Base-by-base conservation (phyloP, 2,888 invertebrate species). In the Tetragnatha montana region DNA sequence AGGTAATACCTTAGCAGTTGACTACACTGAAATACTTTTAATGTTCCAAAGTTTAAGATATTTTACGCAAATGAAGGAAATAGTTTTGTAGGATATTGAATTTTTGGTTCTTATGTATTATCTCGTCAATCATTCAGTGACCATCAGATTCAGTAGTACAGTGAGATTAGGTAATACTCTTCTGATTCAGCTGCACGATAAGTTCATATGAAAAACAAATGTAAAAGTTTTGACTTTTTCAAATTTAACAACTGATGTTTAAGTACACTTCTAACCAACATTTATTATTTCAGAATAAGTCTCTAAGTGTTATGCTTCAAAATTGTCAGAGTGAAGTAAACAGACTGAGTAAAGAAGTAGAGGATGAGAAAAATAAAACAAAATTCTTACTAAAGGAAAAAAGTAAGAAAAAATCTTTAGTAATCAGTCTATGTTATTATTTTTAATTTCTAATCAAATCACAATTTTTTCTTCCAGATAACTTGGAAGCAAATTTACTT, bases 301-400 rank as follows among this genome's bases (percentile, higher is more conserved):
- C 82, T 51, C 17, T 78, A 8, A 71, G 70, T 47, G 47, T 49
- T 12, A 60, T 88, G 71, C 49, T 88, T 35, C 49, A 71, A 82
- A 88, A 78, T 71, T 51, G 10, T 60, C 51, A 84, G 8, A 17
- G n/a, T 6, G 70, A 88, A 69, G 50, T 80, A 6, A 60, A 51
- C n/a, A 80, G 51, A 0, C 74, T 84, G 84, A 80, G 74, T 19
- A 12, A 71, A 47, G 84, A 83, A 21, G 10, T 83, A 51, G 79
- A 83, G n/a, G 79, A 80, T 68, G 79, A 83, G 68, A 83, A n/a
- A 12, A 88, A 51, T 8, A 83, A 80, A 69, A 17, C 47, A 19
- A 35, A 21, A 35, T 19, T 12, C n/a, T 22, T 75, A 22, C 14
- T 68, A 10, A 19, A 83, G 50, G 88, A 88, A 51, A 88, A 81